Evolutionary conservation across 2,797 vertebrate species (phyloP).

Genomic region (Pipistrellus kuhlii): DNA sequence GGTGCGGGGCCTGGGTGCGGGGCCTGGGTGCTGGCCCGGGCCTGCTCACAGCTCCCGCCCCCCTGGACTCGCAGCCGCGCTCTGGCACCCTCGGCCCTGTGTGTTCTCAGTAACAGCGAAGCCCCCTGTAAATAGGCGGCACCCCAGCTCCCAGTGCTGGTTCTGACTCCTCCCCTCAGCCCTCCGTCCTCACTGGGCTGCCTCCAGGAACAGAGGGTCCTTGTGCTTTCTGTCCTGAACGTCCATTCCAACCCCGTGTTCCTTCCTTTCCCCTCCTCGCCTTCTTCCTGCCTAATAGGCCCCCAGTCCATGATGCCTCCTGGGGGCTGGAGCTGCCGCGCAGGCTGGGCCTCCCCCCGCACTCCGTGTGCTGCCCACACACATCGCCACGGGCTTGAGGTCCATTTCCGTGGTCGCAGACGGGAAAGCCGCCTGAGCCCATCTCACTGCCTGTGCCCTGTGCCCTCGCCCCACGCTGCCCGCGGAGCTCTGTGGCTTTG

Average conservation of each 20-base stretch:
- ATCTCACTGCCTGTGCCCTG: fast-evolving
- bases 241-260: too few relatives aligned
- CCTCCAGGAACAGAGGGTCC: not conserved
- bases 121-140: not conserved
- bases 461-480: not conserved
- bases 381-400: too few relatives aligned
- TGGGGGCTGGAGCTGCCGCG: too few relatives aligned
- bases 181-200: not conserved
- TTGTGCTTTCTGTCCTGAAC: too few relatives aligned
- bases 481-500: too few relatives aligned
- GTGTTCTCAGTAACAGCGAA: not conserved
- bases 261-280: too few relatives aligned
- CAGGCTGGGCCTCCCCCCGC: too few relatives aligned
- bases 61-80: not conserved
- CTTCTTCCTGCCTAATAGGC: too few relatives aligned
- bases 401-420: too few relatives aligned
- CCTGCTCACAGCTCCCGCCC: not conserved
- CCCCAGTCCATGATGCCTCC: too few relatives aligned
- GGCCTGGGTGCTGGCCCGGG: not conserved
- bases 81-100: fast-evolving
- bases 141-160: not conserved
- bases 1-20: too few relatives aligned
- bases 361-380: not conserved
- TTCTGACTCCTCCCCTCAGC: not conserved
- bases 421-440: not conserved